Percentiles rank a stretch among this genome's conserved stretches.
Conservation (phyloP, 2,797 vertebrate species). For the Dendrocincla fuliginosa region DNA sequence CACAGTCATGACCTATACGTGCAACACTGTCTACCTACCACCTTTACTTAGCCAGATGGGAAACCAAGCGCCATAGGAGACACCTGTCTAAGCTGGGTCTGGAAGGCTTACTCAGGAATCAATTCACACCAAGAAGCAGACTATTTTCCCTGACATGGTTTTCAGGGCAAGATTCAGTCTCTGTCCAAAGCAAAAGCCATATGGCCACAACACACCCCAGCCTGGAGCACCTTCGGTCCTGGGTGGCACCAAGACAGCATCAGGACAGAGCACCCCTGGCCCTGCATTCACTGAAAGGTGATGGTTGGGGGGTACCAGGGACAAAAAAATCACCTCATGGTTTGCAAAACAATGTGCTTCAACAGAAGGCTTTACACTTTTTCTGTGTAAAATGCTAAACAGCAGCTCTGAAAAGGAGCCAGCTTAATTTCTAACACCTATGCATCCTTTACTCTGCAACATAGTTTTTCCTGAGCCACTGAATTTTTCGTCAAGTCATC, state of each 20-base stretch:
- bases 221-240: background rate
- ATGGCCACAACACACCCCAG: background rate
- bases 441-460: background rate
- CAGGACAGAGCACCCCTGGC: background rate
- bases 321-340: background rate
- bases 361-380: background rate
- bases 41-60: background rate
- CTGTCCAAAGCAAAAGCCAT: background rate
- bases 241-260: background rate
- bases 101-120: background rate
- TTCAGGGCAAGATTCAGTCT: background rate
- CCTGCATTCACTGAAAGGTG: background rate
- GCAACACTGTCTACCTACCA: background rate
- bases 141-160: background rate
- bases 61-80: rapidly evolving
- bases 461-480: background rate
- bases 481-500: background rate
- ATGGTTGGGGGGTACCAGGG: background rate
- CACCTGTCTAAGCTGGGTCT: rapidly evolving
- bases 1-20: rapidly evolving
- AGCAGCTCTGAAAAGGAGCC: background rate
- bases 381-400: background rate
- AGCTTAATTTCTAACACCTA: background rate
- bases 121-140: background rate
- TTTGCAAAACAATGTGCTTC: background rate